phyloP scores from a whole-genome alignment of 1,140 invertebrate genomes.

The Pseudoatta argentina region DNA sequence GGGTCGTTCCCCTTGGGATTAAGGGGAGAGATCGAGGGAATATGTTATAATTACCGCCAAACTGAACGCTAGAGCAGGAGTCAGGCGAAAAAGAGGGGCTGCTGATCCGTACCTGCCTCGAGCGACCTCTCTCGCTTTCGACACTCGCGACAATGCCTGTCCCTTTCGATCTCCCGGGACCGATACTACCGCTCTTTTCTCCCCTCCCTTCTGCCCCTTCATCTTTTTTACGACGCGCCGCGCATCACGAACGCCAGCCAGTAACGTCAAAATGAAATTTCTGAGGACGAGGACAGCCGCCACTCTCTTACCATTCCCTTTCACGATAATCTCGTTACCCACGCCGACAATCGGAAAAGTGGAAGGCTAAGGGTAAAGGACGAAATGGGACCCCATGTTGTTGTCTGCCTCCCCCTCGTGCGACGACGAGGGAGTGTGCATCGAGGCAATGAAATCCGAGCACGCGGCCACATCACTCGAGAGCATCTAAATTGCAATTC shows the following conservation, averaged over 20 bases:
- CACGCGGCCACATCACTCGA: constrained; percentile 66
- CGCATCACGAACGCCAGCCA: constrained; percentile 19
- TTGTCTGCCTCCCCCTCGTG: not conserved
- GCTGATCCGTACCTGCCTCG: constrained; percentile 38
- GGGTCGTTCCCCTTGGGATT: constrained; percentile 69
- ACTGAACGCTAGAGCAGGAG: constrained; percentile 76
- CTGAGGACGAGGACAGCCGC: constrained; percentile 66
- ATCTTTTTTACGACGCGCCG: constrained; percentile 60
- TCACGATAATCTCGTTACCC: constrained; percentile 76
- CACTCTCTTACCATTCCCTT: constrained; percentile 62
- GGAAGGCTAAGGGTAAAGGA: constrained; percentile 38
- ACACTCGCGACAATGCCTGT: constrained; percentile 81
- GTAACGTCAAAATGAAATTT: constrained; percentile 78
- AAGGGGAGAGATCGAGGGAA: constrained; percentile 74
- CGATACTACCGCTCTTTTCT: constrained; percentile 43
- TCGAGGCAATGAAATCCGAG: constrained; percentile 74
- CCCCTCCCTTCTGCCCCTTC: not conserved
- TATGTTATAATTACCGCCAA: constrained; percentile 86
- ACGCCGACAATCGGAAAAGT: constrained; percentile 47
- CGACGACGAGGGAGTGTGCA: constrained; percentile 50
- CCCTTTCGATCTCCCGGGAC: constrained; percentile 59
- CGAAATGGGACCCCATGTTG: constrained; percentile 39
- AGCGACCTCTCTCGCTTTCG: constrained; percentile 60
- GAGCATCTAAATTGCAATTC: constrained; percentile 75
- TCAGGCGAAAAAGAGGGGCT: constrained; percentile 21